Base-by-base conservation (phyloP, 2,797 vertebrate genomes). In the Macrochelys suwanniensis region DNA sequence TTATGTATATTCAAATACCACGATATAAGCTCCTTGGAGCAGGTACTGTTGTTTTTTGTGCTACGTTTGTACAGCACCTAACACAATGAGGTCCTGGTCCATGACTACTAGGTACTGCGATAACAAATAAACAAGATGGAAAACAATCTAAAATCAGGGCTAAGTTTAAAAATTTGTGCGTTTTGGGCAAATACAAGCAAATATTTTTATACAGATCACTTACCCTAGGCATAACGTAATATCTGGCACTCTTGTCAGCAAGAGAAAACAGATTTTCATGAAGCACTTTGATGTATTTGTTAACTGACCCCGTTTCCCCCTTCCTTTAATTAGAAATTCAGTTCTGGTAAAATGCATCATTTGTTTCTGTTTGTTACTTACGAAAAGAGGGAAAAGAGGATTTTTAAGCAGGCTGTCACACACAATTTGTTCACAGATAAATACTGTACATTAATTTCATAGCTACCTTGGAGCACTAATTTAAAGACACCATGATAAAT, bases 321-420 rank as follows among this genome's bases (percentile, higher is more conserved):
- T 91, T 85, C 59, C 61, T 94, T 91, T 97, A 98, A 97, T 97
- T 97, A 97, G 61, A 96, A 96, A 93, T 90, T 95, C 86, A 80
- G 42, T 86, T 95, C 79, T 97, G 59, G 84, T 93, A 76, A 87
- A 82, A 91, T 68, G 50, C 91, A 92, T 94, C 71, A 77, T 92
- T 96, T 97, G 54, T 94, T 97, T 96, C 85, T 90, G 56, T 85
- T 90, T 91, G 59, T 82, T 93, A 8, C 1, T 1, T 51, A 82
- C 71, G 50, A 84, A 77, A 88, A 82, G 78, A 89, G 91, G 47
- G 93, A 37, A 83, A 80, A 89, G 6, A 84, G 26, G 50, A 1
- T 53, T 82, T 93, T 88, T 87, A 78, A 89, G 85, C 33, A 91
- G 92, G 33, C 37, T 33, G 80, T 84, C 87, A 61, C 82, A 89